Percentiles rank a stretch among this genome's conserved stretches.
phyloP scores from a whole-genome alignment of 37 sponge, comb jelly and placozoan genomes.

The Spongilla lacustris region DNA sequence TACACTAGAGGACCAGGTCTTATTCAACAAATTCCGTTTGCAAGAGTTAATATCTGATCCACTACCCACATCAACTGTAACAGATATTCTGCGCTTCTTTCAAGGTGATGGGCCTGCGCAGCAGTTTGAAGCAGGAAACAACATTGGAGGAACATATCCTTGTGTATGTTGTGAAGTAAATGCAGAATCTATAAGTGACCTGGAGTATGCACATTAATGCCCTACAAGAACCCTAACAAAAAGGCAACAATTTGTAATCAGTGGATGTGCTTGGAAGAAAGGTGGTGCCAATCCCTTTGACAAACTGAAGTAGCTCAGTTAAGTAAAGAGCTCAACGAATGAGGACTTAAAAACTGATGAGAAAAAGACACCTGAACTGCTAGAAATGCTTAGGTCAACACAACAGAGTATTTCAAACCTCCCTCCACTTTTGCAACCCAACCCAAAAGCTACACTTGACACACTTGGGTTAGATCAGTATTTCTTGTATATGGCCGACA shows the following conservation, averaged over 20 bases:
- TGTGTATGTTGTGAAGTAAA: slow-evolving; percentile 17
- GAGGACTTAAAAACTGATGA: no score
- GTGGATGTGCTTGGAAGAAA: slow-evolving; percentile 14
- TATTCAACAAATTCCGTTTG: background rate
- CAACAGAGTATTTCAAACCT: background rate
- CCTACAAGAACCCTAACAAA: slow-evolving; percentile 2
- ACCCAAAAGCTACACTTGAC: slow-evolving; percentile 2
- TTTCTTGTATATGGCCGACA: no score
- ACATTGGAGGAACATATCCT: slow-evolving; percentile 33
- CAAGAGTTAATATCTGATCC: background rate
- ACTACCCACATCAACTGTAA: background rate
- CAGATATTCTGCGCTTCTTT: slow-evolving; percentile 15
- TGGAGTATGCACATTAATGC: background rate
- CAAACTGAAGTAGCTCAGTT: no score
- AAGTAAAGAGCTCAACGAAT: no score
- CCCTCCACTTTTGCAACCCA: slow-evolving; percentile 9
- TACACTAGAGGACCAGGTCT: background rate
- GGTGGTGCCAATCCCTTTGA: no score
- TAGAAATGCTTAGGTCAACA: background rate
- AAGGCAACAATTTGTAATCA: slow-evolving; percentile 21
- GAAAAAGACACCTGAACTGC: background rate
- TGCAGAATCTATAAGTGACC: slow-evolving; percentile 6
- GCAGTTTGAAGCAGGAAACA: slow-evolving; percentile 33
- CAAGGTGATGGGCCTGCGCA: slow-evolving; percentile 32
- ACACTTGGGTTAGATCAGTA: background rate